A percentile compares a stretch with the other conserved stretches of the same genome.
These are phyloP conservation scores for Synanthedon andrenaeformis DNA, from an alignment of 2,888 invertebrate genomes.

Conservation along the genomic window DNA sequence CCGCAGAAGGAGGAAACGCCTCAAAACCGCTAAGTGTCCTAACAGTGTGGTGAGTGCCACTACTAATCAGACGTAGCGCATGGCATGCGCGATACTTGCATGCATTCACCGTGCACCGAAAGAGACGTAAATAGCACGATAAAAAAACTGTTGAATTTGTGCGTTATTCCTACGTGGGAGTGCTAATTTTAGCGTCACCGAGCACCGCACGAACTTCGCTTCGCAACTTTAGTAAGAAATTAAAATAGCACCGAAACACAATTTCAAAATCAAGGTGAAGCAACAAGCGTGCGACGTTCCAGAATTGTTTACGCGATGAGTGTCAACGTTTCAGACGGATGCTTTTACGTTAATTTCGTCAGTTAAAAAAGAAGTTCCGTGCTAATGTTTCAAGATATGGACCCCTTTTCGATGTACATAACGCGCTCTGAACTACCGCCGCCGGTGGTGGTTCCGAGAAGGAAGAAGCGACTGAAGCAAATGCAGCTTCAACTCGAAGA, in stretches of 20 bases:
- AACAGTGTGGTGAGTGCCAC: slow-evolving; percentile 67
- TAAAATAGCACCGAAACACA: slow-evolving; percentile 63
- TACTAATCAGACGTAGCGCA: slow-evolving; percentile 27
- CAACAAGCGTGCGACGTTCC: slow-evolving; percentile 46
- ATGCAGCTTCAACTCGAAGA: slow-evolving; percentile 41
- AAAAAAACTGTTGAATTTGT: slow-evolving; percentile 9
- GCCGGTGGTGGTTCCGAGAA: slow-evolving; percentile 51
- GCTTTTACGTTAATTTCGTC: slow-evolving; percentile 37
- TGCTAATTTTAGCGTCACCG: slow-evolving; percentile 40
- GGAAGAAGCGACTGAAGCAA: slow-evolving; percentile 59
- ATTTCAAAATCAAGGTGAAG: slow-evolving; percentile 69
- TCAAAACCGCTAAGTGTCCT: slow-evolving; percentile 31
- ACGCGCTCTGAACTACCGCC: slow-evolving; percentile 52
- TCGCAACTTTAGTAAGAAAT: slow-evolving; percentile 52
- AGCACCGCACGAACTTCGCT: slow-evolving; percentile 58
- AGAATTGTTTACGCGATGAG: slow-evolving; percentile 37
- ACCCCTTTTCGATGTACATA: slow-evolving; percentile 62
- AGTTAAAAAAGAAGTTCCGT: slow-evolving; percentile 17
- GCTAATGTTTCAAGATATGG: slow-evolving; percentile 28
- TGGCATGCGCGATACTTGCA: slow-evolving; percentile 41
- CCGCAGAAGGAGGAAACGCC: slow-evolving; percentile 35
- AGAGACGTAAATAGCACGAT: slow-evolving; percentile 11
- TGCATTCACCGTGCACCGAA: slow-evolving; percentile 19
- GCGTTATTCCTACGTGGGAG: slow-evolving; percentile 1
- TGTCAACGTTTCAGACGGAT: slow-evolving; percentile 25